Conservation (phyloP, 2,888 invertebrate genomes). For the Elegia similella region DNA sequence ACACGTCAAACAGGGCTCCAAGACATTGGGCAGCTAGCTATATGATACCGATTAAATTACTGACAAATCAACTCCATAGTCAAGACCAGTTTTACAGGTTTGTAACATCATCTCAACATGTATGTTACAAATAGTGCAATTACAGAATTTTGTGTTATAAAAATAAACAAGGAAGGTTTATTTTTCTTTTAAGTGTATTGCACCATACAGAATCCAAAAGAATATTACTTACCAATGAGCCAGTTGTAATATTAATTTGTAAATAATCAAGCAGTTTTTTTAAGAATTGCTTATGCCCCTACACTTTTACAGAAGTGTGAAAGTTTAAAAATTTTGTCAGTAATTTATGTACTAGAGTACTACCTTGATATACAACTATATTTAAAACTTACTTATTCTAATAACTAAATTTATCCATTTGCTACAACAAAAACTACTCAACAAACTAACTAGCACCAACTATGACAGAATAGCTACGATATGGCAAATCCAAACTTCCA, state of each 20-base stretch:
- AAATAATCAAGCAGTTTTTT: too few species aligned
- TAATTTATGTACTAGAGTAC: not conserved
- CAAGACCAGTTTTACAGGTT: too few species aligned
- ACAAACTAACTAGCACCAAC: constrained; percentile 15
- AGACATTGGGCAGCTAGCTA: not conserved
- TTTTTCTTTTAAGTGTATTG: too few species aligned
- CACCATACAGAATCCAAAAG: too few species aligned
- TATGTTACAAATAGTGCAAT: too few species aligned
- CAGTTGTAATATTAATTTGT: too few species aligned
- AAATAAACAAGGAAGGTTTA: too few species aligned
- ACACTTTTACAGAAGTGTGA: too few species aligned
- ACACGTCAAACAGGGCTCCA: not conserved
- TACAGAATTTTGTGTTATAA: too few species aligned
- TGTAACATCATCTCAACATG: too few species aligned
- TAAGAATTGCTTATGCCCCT: too few species aligned
- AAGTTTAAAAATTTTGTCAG: not conserved
- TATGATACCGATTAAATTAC: not conserved
- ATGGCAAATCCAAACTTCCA: constrained; percentile 49
- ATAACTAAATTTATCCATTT: not conserved
- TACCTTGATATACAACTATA: not conserved
- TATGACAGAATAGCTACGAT: constrained; percentile 59
- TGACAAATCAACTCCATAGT: constrained; percentile 6
- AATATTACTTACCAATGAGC: too few species aligned
- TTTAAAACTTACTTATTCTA: not conserved
- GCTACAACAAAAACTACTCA: not conserved